Conservation (phyloP, 2,797 vertebrate genomes). For the Phrynocephalus vlangalii region DNA sequence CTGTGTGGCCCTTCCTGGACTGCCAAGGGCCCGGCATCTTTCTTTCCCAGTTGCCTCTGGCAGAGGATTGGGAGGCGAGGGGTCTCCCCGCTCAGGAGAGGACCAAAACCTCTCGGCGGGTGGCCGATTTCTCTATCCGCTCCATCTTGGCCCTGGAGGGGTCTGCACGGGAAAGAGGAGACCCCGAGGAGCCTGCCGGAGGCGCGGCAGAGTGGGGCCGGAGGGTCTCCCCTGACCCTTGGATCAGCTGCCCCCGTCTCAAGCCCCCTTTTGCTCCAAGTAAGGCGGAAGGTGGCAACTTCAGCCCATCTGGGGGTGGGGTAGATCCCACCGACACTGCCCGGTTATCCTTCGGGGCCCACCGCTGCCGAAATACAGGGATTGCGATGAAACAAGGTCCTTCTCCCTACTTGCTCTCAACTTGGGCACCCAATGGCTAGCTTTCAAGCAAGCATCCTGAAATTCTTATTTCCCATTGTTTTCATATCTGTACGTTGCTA, state of each 20-base stretch:
- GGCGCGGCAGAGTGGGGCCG: background rate
- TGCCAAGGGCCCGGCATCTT: background rate
- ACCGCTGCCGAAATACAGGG: too few species aligned
- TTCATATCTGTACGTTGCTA: too few species aligned
- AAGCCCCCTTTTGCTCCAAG: constrained; percentile 12
- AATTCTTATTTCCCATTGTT: too few species aligned
- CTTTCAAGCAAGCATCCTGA: too few species aligned
- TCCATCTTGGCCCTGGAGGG: constrained; percentile 23
- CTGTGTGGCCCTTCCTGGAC: background rate
- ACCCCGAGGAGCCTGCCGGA: background rate
- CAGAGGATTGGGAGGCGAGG: too few species aligned
- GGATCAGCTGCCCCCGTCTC: constrained; percentile 13
- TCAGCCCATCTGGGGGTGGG: too few species aligned
- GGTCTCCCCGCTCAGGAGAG: background rate
- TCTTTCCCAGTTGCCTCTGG: too few species aligned
- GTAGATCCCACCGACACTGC: too few species aligned
- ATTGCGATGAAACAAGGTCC: too few species aligned
- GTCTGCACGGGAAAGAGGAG: background rate
- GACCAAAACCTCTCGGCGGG: background rate
- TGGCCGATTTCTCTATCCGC: constrained; percentile 31
- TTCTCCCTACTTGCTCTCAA: background rate
- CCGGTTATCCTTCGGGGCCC: too few species aligned
- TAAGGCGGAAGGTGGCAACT: background rate
- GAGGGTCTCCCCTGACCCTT: background rate
- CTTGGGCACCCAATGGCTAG: too few species aligned